A percentile compares a stretch with the other conserved stretches of the same genome.
These are phyloP conservation scores for Onychostruthus taczanowskii DNA, from an alignment of 2,113 vertebrate species.

Conservation along the genomic window DNA sequence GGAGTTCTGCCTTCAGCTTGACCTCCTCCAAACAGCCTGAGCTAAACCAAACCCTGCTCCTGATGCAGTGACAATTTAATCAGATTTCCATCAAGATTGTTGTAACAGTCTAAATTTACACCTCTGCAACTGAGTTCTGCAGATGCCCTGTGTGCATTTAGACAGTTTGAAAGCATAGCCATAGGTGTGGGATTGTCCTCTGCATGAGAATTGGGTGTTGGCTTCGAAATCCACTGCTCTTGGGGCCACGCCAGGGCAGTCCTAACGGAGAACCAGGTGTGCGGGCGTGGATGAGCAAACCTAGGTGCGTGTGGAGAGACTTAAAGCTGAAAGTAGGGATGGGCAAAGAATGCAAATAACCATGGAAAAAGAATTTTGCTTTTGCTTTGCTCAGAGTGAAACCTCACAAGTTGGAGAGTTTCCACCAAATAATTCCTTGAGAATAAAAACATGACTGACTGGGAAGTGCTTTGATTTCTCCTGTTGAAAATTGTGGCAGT, in stretches of 20 bases:
- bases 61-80: neutral
- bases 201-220: conserved; percentile 42
- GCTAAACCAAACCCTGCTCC: neutral
- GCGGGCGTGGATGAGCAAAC: neutral
- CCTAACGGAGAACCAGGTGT: conserved; percentile 33
- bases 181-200: conserved; percentile 54
- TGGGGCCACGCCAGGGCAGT: neutral
- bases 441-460: neutral
- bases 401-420: neutral
- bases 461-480: neutral
- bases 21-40: neutral
- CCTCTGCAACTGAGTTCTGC: neutral
- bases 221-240: conserved; percentile 4
- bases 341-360: conserved; percentile 21
- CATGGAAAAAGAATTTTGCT: neutral
- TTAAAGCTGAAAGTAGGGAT: conserved; percentile 14
- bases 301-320: neutral
- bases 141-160: neutral
- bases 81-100: neutral
- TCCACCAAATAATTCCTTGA: neutral
- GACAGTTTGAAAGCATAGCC: conserved; percentile 38
- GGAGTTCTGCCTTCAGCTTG: neutral
- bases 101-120: neutral
- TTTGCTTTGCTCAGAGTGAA: neutral
- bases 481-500: neutral